Evolutionary conservation across 1,140 invertebrate species (phyloP), one percentile per base, ranked within the genome.

Genomic region (Helicorthomorpha holstii): DNA sequence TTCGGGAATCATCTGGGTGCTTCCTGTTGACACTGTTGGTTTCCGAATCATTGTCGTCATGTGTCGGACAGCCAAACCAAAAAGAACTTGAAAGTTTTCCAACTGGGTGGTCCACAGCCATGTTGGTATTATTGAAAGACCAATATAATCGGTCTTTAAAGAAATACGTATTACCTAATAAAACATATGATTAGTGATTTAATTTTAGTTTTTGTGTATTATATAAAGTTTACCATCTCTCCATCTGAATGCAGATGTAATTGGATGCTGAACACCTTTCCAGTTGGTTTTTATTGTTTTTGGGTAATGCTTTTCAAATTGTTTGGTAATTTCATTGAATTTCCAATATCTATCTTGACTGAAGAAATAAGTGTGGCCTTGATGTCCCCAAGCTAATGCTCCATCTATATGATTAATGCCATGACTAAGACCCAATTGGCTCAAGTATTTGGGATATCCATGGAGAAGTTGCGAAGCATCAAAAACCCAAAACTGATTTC

Each of bases 81-180:
- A 7, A 16, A 16, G 29, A 16, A 34, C 16, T 7, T 7, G 16
- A 7, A 16, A 16, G 29, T 34, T 34, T 34, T 34, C 29, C 29
- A 34, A n/a, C n/a, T 7, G 29, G 29, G 7, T 34, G 29, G 16
- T 79, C 78, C 0, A 89, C 83, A 55, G 73, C 72, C 89, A 95
- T 94, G 50, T 75, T 73, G 19, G 77, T 66, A 63, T 96, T 90
- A 64, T 95, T 82, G 67, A 95, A 96, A 65, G 89, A 81, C 87
- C 88, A 95, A 65, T 82, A 95, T n/a, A 80, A 75, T 65, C 83
- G 81, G 1, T 81, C 88, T 73, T 93, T 92, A 70, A 97, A 94
- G 72, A 97, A 96, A 62, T 95, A 95, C 1, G 90, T 94, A 64
- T 81, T 86, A n/a, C 82, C 85, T 88, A 58, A 61, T 57, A 59